Evolutionary conservation across 2,888 invertebrate genomes (phyloP), one percentile per base, ranked within the genome.

Genomic region (Drosophila anomalipes): DNA sequence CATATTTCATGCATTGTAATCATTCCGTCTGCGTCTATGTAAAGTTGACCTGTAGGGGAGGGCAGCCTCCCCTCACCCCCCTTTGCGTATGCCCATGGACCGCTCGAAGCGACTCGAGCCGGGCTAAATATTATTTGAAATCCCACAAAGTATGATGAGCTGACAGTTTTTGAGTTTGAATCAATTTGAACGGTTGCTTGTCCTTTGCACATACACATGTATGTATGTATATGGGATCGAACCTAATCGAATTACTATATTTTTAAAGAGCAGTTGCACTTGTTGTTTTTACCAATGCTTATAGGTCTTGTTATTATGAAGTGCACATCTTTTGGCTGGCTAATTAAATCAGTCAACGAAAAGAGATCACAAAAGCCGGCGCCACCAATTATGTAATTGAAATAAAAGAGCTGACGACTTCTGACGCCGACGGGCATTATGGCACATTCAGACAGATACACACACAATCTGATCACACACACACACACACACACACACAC

Each of bases 381-480:
- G 61, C 19, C 54, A 47, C 32, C 69, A 53, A 54, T 77, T 74
- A 82, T 74, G 74, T 80, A 82, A 79, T 82, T 82, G 71, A 81
- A 81, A 82, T 72, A 72, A 81, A 82, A 67, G 52, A 75, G 59
- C 56, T 78, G 68, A 61, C 66, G 73, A 70, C 59, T 67, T 30
- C 54, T 53, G 39, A 49, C 22, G 61, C 67, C 67, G n/a, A 35
- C 56, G 62, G 64, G 51, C 37, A 49, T 59, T 67, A 35, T 58
- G 41, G 41, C 28, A 64, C 60, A 52, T 28, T 51, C 51, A 47
- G 22, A 26, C 47, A 47, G 47, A 4, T 47, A 22, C 22, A 26
- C 14, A 22, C 41, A n/a, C 41, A 30, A 16, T 41, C 12, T 26
- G 28, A 28, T 28, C 12, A 12, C 39, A 9, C 39, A 30, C 12